Conservation (phyloP, 2,888 invertebrate species). For the Pristionchus fissidentatus region DNA sequence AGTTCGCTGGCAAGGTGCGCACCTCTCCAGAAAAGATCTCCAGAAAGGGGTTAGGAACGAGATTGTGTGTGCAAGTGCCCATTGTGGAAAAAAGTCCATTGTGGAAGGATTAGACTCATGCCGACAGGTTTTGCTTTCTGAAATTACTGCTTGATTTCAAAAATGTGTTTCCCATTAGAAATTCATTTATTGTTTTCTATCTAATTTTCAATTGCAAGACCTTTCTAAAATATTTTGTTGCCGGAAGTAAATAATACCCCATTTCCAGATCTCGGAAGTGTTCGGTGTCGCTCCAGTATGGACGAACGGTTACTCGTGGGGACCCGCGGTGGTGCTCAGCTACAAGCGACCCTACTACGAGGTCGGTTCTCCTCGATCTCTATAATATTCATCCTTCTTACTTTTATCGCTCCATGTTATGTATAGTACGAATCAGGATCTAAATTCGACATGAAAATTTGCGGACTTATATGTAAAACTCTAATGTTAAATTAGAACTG, state of each 20-base stretch:
- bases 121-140: too few species aligned
- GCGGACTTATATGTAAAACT: too few species aligned
- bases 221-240: not conserved
- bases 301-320: slow-evolving; percentile 46
- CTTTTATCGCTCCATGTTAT: not conserved
- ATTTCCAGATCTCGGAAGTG: slow-evolving; percentile 23
- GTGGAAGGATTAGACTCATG: too few species aligned
- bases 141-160: too few species aligned
- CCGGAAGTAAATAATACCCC: not conserved
- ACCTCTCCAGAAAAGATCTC: too few species aligned
- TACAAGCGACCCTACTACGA: slow-evolving; percentile 41
- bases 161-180: not conserved
- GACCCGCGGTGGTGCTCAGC: slow-evolving; percentile 28
- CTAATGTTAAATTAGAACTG: too few species aligned
- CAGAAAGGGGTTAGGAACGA: too few species aligned
- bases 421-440: too few species aligned
- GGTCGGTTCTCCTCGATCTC: not conserved
- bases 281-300: slow-evolving; percentile 46
- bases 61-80: too few species aligned
- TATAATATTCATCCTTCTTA: not conserved
- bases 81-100: too few species aligned
- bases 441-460: too few species aligned
- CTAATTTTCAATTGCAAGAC: not conserved
- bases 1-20: slow-evolving; percentile 12
- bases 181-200: too few species aligned